phyloP scores from a whole-genome alignment of 2,888 invertebrate genomes.

The Gastracanthus pulcherrimus region DNA sequence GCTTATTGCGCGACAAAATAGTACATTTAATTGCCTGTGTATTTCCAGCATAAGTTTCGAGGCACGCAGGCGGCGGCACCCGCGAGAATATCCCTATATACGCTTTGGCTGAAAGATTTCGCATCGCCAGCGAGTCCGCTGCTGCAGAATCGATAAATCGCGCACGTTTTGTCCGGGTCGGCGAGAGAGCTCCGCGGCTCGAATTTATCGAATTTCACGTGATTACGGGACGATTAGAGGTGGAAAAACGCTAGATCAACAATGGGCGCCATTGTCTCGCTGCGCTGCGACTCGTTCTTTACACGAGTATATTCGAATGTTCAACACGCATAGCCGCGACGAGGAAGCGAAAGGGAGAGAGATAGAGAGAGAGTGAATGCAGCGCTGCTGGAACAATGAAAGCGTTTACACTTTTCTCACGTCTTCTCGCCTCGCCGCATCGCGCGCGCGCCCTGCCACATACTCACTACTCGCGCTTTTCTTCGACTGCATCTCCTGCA shows the following conservation, averaged over 20 bases:
- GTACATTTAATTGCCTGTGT: not conserved
- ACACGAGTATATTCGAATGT: slow-evolving; percentile 14
- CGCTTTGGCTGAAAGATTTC: no score
- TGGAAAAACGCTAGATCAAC: slow-evolving; percentile 47
- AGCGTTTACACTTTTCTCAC: slow-evolving; percentile 55
- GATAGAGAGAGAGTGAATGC: no score
- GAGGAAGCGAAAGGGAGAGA: no score
- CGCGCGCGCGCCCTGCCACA: not conserved
- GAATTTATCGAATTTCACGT: slow-evolving; percentile 24
- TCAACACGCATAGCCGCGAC: not conserved
- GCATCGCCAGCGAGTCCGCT: no score
- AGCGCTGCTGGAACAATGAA: slow-evolving; percentile 42
- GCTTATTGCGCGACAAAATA: no score
- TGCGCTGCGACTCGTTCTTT: not conserved
- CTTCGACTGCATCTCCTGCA: not conserved
- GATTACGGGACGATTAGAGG: slow-evolving; percentile 27
- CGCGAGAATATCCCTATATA: no score
- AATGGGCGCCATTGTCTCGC: slow-evolving; percentile 46
- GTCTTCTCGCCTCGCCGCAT: slow-evolving; percentile 30
- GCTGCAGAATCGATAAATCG: not conserved
- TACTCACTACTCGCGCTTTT: not conserved
- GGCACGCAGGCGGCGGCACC: no score
- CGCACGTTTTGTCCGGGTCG: not conserved
- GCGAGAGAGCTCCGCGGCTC: not conserved
- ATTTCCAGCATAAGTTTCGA: not conserved